Percentiles rank a stretch among this genome's conserved stretches.
phyloP scores from a whole-genome alignment of 2,113 vertebrate genomes.

The Myotis brandtii region DNA sequence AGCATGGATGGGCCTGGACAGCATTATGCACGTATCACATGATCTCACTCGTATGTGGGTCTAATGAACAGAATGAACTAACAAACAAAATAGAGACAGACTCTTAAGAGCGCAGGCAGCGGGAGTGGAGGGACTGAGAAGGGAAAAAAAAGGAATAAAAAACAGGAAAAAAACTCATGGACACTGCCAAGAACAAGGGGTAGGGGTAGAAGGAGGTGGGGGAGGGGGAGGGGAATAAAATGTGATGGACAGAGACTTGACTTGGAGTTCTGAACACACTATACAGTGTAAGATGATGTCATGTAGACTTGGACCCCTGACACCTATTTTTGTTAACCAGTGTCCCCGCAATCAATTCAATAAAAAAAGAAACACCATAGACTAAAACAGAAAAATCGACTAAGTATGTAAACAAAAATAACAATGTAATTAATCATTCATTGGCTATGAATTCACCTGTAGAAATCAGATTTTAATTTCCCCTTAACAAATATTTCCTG shows the following conservation, averaged over 20 bases:
- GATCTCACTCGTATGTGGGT: background rate
- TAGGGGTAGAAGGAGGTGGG: too few species aligned
- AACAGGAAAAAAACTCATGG: background rate
- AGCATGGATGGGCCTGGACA: background rate
- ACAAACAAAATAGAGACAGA: background rate
- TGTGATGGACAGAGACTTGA: background rate
- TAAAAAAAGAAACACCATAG: constrained; percentile 68
- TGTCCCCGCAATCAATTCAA: background rate
- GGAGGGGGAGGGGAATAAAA: background rate
- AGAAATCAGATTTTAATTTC: constrained; percentile 73
- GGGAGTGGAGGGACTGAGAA: background rate
- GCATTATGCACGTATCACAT: background rate
- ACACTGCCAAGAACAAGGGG: background rate
- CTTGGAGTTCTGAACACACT: background rate
- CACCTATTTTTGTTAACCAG: background rate
- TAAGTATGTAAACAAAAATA: constrained; percentile 76
- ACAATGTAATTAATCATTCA: constrained; percentile 77
- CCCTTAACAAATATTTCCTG: constrained; percentile 33
- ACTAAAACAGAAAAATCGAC: constrained; percentile 69
- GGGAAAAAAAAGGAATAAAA: background rate
- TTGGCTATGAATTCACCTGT: constrained; percentile 66
- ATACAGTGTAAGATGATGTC: background rate
- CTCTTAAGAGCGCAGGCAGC: background rate
- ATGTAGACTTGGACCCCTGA: background rate
- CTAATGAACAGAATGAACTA: background rate